phyloP scores from a whole-genome alignment of 2,888 invertebrate species.

The Exephanes ischioxanthus region DNA sequence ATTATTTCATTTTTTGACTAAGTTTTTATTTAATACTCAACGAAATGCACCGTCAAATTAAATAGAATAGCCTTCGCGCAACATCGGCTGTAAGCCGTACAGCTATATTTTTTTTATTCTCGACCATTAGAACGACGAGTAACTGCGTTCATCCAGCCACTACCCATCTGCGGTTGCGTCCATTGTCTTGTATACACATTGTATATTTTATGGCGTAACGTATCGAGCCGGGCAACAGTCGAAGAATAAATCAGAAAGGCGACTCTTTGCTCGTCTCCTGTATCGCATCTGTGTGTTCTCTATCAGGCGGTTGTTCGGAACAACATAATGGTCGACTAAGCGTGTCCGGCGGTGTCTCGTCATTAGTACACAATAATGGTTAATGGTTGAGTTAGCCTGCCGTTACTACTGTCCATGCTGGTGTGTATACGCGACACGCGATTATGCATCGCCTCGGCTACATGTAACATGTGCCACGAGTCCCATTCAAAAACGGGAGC shows the following conservation, averaged over 20 bases:
- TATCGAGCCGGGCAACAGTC: background rate
- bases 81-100: too few species aligned
- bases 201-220: background rate
- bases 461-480: conserved; percentile 10
- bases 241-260: conserved; percentile 1
- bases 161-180: conserved; percentile 30
- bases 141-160: conserved; percentile 41
- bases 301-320: conserved; percentile 58
- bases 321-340: conserved; percentile 78
- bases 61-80: background rate
- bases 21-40: background rate
- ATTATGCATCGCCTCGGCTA: conserved; percentile 45
- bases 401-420: conserved; percentile 62
- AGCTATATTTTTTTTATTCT: conserved; percentile 24
- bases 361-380: conserved; percentile 81
- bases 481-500: conserved; percentile 5
- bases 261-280: conserved; percentile 35
- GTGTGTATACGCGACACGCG: conserved; percentile 56
- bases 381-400: conserved; percentile 77
- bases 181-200: background rate
- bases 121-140: conserved; percentile 31
- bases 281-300: conserved; percentile 1
- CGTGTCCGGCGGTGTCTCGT: conserved; percentile 75
- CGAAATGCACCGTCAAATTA: conserved; percentile 31
- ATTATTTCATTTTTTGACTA: background rate